Percentiles rank a stretch among this genome's conserved stretches.
phyloP scores from a whole-genome alignment of 2,797 vertebrate species.

The Paratrypauchen microcephalus region DNA sequence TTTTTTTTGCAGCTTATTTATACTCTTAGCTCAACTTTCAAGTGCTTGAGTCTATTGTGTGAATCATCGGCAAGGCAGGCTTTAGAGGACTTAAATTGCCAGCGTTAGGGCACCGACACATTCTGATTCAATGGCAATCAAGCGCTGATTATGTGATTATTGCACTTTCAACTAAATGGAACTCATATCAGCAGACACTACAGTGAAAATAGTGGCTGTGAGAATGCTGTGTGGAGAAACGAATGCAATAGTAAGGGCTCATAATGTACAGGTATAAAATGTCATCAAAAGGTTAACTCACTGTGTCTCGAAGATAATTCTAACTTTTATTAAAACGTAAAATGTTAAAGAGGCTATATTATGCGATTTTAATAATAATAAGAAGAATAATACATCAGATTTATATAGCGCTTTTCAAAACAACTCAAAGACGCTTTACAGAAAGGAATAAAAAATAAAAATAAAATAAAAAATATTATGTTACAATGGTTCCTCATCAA shows the following conservation, averaged over 20 bases:
- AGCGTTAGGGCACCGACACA: slow-evolving; percentile 16
- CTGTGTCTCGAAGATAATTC: no score
- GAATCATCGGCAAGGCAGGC: slow-evolving; percentile 37
- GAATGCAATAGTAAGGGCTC: neutral
- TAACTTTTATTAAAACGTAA: no score
- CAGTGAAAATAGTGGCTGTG: slow-evolving; percentile 5
- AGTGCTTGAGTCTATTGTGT: slow-evolving; percentile 35
- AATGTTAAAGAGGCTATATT: no score
- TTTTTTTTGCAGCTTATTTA: slow-evolving; percentile 58
- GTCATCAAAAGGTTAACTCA: neutral
- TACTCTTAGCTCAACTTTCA: slow-evolving; percentile 56
- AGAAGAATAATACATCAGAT: no score
- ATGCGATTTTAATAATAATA: no score
- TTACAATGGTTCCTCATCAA: no score
- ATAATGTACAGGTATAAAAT: neutral
- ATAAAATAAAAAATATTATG: no score
- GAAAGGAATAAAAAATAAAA: no score
- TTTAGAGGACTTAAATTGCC: slow-evolving; percentile 30
- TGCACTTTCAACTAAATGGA: slow-evolving; percentile 21
- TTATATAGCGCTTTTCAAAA: no score
- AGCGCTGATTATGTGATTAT: slow-evolving; percentile 22
- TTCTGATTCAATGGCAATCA: slow-evolving; percentile 6
- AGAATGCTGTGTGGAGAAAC: slow-evolving; percentile 7
- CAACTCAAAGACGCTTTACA: no score
- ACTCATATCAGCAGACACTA: slow-evolving; percentile 1